Percentiles rank a stretch among this genome's conserved stretches.
These are phyloP conservation scores for Epizoanthus ramosus DNA, from an alignment of 92 coral and sea anemone species.

Conservation along the genomic window DNA sequence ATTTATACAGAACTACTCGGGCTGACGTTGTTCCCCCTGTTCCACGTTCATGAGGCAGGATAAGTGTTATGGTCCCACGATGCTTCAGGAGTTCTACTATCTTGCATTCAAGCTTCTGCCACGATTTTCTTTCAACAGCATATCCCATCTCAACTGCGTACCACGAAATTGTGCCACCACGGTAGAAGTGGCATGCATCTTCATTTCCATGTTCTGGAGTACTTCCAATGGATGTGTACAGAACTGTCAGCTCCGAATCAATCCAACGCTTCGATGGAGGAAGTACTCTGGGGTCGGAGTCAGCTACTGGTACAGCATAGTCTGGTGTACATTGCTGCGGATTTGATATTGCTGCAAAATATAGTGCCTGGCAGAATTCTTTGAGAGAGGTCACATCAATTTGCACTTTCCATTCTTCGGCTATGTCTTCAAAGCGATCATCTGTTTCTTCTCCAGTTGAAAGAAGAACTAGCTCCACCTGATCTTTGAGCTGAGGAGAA, in stretches of 20 bases:
- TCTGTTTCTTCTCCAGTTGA: conserved; percentile 38
- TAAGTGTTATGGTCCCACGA: conserved; percentile 53
- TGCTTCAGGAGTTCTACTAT: conserved; percentile 44
- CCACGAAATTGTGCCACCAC: conserved; percentile 78
- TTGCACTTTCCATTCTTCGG: conserved; percentile 55
- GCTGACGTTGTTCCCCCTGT: conserved; percentile 74
- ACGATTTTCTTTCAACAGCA: conserved; percentile 56
- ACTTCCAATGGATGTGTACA: conserved; percentile 58
- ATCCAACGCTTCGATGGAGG: conserved; percentile 63
- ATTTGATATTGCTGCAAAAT: conserved; percentile 44
- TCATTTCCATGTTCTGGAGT: conserved; percentile 53
- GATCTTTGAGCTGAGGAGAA: conserved; percentile 27
- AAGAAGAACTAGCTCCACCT: conserved; percentile 40
- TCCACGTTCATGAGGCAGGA: conserved; percentile 64
- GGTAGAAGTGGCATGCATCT: conserved; percentile 71
- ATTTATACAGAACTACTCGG: conserved; percentile 55
- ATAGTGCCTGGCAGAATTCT: conserved; percentile 57
- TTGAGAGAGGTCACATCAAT: conserved; percentile 34
- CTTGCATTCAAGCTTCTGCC: not conserved
- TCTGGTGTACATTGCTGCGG: conserved; percentile 52
- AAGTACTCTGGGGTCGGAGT: conserved; percentile 33
- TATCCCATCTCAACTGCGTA: conserved; percentile 55
- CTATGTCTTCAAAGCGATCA: conserved; percentile 54
- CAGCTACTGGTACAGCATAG: conserved; percentile 62
- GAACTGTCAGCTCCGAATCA: conserved; percentile 55